phyloP scores from a whole-genome alignment of 1,140 invertebrate genomes.

The Drosophila pseudoananassae region DNA sequence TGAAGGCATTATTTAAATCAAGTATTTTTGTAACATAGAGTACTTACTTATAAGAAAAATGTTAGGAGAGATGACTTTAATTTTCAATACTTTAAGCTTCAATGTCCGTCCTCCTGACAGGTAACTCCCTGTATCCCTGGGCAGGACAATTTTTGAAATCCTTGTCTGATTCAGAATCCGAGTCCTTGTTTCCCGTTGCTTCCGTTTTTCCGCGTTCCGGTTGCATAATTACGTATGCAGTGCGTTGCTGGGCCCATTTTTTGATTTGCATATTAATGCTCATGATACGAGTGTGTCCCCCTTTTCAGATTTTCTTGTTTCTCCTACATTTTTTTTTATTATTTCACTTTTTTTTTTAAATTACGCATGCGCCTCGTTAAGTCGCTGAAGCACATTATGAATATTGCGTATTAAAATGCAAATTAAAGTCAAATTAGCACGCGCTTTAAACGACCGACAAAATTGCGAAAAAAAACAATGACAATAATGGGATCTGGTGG shows the following conservation, averaged over 20 bases:
- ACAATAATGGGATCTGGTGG: not conserved
- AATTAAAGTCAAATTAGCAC: constrained; percentile 77
- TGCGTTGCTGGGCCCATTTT: constrained; percentile 53
- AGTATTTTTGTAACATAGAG: too few relatives aligned
- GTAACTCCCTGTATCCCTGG: not conserved
- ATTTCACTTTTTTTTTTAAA: constrained; percentile 12
- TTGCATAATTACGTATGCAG: constrained; percentile 54
- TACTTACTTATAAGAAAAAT: too few relatives aligned
- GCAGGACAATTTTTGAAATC: not conserved
- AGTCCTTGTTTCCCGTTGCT: not conserved
- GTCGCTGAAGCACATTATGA: constrained; percentile 50
- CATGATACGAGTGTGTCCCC: constrained; percentile 29
- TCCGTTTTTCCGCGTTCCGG: constrained; percentile 25
- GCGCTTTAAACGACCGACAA: constrained; percentile 21
- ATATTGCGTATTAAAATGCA: constrained; percentile 75
- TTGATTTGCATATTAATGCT: constrained; percentile 77
- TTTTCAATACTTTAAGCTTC: not conserved
- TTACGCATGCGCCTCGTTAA: constrained; percentile 62
- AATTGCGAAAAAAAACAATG: not conserved
- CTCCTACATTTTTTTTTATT: not conserved
- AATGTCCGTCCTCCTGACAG: not conserved
- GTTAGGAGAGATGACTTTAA: too few relatives aligned
- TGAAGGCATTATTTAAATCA: too few relatives aligned
- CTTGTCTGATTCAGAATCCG: constrained; percentile 8
- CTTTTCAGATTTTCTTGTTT: not conserved